Conservation (phyloP, 2,113 vertebrate species). For the Opisthocomus hoazin region DNA sequence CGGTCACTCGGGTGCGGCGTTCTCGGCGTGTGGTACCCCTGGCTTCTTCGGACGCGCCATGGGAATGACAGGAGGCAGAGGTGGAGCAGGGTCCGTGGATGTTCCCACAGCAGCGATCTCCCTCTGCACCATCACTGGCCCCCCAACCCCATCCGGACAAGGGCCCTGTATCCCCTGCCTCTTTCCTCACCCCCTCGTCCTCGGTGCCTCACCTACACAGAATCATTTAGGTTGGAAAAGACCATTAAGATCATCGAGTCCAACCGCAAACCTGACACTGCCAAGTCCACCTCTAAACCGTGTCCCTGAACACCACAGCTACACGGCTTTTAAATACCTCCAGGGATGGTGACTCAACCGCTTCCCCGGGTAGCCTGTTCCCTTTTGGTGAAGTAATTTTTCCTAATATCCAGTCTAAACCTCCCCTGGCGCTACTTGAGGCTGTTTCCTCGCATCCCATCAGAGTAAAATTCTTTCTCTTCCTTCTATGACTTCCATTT, state of each 20-base stretch:
- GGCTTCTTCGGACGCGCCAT: accelerated
- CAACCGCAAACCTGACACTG: no score
- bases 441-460: no score
- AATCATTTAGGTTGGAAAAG: no score
- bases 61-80: neutral
- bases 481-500: neutral
- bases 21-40: neutral
- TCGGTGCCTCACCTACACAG: neutral
- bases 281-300: no score
- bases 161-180: neutral
- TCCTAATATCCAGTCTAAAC: no score
- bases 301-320: no score
- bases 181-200: neutral
- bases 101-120: neutral
- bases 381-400: no score
- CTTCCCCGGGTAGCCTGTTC: no score
- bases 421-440: no score
- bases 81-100: neutral
- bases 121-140: neutral
- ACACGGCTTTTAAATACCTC: no score
- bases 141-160: accelerated
- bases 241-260: no score
- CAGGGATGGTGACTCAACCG: no score
- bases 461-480: neutral
- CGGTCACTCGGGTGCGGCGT: accelerated